Evolutionary conservation across 2,888 invertebrate species (phyloP).

Genomic region (Diaprepes abbreviatus): DNA sequence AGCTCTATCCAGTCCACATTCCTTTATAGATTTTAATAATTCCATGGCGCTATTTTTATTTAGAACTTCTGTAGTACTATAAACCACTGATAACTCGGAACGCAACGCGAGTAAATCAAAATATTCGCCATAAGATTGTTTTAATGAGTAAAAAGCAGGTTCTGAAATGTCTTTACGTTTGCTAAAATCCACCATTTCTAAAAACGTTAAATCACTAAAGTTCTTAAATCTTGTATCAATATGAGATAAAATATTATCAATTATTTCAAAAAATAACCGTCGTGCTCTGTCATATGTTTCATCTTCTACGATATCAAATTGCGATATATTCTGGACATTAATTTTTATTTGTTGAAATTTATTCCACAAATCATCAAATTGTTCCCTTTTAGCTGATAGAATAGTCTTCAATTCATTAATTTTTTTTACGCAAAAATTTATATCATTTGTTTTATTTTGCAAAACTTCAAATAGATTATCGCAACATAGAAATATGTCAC

Average conservation of each 20-base stretch:
- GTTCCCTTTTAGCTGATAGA: not conserved
- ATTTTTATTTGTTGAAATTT: conserved; percentile 3
- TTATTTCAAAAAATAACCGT: conserved; percentile 16
- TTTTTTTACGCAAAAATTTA: conserved; percentile 12
- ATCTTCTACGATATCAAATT: conserved; percentile 12
- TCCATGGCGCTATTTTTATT: not conserved
- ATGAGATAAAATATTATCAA: conserved; percentile 6
- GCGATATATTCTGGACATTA: no score
- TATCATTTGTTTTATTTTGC: conserved; percentile 22
- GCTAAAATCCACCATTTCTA: conserved; percentile 30
- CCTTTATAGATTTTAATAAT: conserved; percentile 15
- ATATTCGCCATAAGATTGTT: conserved; percentile 16
- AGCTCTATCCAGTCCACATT: not conserved
- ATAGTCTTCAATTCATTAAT: conserved; percentile 16
- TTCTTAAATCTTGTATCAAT: conserved; percentile 24
- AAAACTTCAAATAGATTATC: conserved; percentile 19
- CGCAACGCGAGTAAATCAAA: conserved; percentile 19
- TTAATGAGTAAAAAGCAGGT: conserved; percentile 18
- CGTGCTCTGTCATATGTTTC: conserved; percentile 4
- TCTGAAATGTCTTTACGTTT: not conserved
- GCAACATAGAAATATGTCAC: conserved; percentile 33
- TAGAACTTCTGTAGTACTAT: conserved; percentile 4
- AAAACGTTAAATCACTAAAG: conserved; percentile 29
- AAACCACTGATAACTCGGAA: conserved; percentile 10
- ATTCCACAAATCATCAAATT: conserved; percentile 18